Percentiles rank a stretch among this genome's conserved stretches.
Evolutionary conservation across 2,113 vertebrate genomes (phyloP).

Genomic region (Rhineura floridana): DNA sequence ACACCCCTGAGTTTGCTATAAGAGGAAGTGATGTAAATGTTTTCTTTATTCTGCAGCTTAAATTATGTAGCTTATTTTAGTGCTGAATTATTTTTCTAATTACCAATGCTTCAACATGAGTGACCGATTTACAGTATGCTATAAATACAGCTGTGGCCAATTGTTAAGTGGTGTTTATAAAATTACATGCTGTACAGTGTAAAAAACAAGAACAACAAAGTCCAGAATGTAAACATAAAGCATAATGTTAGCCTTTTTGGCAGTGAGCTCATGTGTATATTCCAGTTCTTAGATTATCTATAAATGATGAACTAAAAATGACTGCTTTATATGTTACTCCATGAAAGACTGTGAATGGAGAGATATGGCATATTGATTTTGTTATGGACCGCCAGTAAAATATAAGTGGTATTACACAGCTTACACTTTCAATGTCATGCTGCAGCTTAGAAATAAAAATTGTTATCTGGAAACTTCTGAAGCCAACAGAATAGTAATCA

Average conservation of each 20-base stretch:
- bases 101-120: slow-evolving; percentile 26
- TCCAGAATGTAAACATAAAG: slow-evolving; percentile 33
- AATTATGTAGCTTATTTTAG: neutral
- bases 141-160: slow-evolving; percentile 42
- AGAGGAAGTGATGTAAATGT: neutral
- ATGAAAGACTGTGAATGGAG: slow-evolving; percentile 49
- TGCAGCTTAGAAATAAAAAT: slow-evolving; percentile 63
- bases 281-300: slow-evolving; percentile 11
- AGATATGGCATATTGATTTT: slow-evolving; percentile 47
- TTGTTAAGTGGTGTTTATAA: slow-evolving; percentile 35
- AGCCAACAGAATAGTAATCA: slow-evolving; percentile 63
- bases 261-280: slow-evolving; percentile 31
- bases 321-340: slow-evolving; percentile 27
- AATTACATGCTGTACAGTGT: neutral
- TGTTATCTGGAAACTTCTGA: slow-evolving; percentile 66
- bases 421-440: slow-evolving; percentile 48
- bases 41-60: neutral
- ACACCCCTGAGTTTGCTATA: neutral
- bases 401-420: slow-evolving; percentile 20
- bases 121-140: neutral
- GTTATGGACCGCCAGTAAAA: slow-evolving; percentile 34
- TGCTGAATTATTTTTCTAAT: slow-evolving; percentile 17
- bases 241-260: slow-evolving; percentile 28
- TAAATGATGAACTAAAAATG: slow-evolving; percentile 55
- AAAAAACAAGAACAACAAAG: slow-evolving; percentile 33